phyloP scores from a whole-genome alignment of 2,113 vertebrate genomes.

The Hemiscyllium ocellatum region DNA sequence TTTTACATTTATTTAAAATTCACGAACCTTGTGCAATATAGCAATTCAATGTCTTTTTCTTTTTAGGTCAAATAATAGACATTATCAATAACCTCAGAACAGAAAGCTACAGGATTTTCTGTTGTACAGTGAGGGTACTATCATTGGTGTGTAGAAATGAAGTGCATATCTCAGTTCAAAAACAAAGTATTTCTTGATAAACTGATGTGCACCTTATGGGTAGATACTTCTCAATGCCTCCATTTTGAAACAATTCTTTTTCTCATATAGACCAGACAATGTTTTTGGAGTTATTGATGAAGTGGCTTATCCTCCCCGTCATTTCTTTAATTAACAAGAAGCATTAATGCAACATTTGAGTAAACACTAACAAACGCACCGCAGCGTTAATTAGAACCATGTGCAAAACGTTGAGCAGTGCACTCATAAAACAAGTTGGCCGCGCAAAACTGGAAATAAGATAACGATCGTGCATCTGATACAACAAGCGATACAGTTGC shows the following conservation, averaged over 20 bases:
- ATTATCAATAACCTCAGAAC: background rate
- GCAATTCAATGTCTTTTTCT: background rate
- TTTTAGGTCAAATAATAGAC: background rate
- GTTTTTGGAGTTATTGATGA: background rate
- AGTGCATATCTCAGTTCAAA: background rate
- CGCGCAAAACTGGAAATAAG: conserved; percentile 24
- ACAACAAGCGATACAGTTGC: conserved; percentile 17
- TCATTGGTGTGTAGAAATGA: background rate
- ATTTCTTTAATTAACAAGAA: background rate
- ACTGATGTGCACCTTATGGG: background rate
- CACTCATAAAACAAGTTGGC: background rate
- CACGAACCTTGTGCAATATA: background rate
- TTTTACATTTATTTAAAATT: background rate
- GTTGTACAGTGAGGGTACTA: background rate
- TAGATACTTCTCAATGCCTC: background rate
- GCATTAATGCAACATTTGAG: background rate
- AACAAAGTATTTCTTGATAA: background rate
- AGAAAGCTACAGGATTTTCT: background rate
- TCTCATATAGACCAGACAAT: background rate
- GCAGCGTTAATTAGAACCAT: background rate
- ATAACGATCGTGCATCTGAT: conserved; percentile 5
- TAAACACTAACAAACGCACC: background rate
- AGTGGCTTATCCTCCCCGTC: background rate
- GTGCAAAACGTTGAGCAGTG: background rate
- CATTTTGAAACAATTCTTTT: background rate